These are phyloP conservation scores for Chloromyia formosa DNA, from an alignment of 2,888 invertebrate genomes.

Conservation along the genomic window DNA sequence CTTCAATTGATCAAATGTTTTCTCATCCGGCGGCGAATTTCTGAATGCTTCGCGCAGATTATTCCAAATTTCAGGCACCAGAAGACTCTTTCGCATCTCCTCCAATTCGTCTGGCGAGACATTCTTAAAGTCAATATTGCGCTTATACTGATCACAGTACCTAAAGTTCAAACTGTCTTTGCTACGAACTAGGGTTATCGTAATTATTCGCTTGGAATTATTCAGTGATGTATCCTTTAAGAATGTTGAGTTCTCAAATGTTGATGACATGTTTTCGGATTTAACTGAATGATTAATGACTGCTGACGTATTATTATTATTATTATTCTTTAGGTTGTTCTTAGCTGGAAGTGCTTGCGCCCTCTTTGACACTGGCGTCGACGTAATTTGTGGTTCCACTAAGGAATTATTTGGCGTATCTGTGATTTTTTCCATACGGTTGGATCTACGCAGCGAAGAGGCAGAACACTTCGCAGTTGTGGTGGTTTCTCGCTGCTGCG, in stretches of 20 bases:
- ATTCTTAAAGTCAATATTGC: slow-evolving; percentile 44
- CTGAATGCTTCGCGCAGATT: slow-evolving; percentile 45
- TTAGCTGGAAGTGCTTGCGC: background rate
- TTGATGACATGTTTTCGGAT: background rate
- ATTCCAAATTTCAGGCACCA: slow-evolving; percentile 45
- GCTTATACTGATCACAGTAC: slow-evolving; percentile 46
- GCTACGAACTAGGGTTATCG: slow-evolving; percentile 45
- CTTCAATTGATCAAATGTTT: slow-evolving; percentile 40
- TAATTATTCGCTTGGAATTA: slow-evolving; percentile 43
- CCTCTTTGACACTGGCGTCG: background rate
- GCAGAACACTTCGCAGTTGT: background rate
- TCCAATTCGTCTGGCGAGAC: slow-evolving; percentile 44
- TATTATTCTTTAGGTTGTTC: no score
- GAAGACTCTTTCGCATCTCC: slow-evolving; percentile 46
- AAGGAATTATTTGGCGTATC: slow-evolving; percentile 35
- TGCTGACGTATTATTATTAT: background rate
- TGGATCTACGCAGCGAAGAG: background rate
- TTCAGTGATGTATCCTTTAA: slow-evolving; percentile 16
- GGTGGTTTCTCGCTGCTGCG: slow-evolving; percentile 8
- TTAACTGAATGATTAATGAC: background rate
- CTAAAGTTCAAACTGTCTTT: slow-evolving; percentile 44
- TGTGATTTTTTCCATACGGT: background rate
- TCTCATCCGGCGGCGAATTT: slow-evolving; percentile 43
- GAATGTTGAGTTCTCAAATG: background rate
- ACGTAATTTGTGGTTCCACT: slow-evolving; percentile 9